These are phyloP conservation scores for Agonopterix subpropinquella DNA, from an alignment of 2,888 invertebrate species.

Conservation along the genomic window DNA sequence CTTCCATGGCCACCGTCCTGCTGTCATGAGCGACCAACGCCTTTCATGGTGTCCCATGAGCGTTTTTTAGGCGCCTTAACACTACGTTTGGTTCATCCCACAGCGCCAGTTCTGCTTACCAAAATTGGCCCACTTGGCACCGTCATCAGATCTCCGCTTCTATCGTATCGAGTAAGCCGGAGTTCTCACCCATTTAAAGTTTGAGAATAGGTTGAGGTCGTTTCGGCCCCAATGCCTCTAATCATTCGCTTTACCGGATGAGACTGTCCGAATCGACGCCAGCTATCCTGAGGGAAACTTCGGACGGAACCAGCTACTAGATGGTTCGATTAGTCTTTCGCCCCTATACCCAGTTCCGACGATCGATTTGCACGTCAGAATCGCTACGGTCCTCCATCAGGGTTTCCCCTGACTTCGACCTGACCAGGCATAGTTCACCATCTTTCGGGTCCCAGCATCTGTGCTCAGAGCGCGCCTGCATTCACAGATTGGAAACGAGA, in stretches of 20 bases:
- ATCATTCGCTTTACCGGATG: constrained; percentile 86
- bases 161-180: constrained; percentile 75
- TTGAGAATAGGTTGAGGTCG: constrained; percentile 85
- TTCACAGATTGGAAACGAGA: constrained; percentile 56
- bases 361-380: constrained; percentile 89
- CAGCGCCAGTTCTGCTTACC: constrained; percentile 89
- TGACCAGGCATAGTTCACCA: neutral
- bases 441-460: neutral
- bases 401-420: constrained; percentile 1
- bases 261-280: constrained; percentile 67
- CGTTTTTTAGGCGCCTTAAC: constrained; percentile 81
- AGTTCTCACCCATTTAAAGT: constrained; percentile 85
- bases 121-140: constrained; percentile 83
- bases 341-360: constrained; percentile 84
- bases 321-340: constrained; percentile 84
- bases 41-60: constrained; percentile 42
- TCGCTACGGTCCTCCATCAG: constrained; percentile 75
- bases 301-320: constrained; percentile 86
- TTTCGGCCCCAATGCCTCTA: constrained; percentile 82
- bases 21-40: neutral
- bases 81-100: constrained; percentile 84
- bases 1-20: constrained; percentile 46
- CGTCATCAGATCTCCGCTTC: constrained; percentile 72
- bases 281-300: constrained; percentile 86
- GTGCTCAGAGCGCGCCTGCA: no score